Evolutionary conservation across 1,140 invertebrate genomes (phyloP), one percentile per base, ranked within the genome.

Genomic region (Drosophila chauvacae): DNA sequence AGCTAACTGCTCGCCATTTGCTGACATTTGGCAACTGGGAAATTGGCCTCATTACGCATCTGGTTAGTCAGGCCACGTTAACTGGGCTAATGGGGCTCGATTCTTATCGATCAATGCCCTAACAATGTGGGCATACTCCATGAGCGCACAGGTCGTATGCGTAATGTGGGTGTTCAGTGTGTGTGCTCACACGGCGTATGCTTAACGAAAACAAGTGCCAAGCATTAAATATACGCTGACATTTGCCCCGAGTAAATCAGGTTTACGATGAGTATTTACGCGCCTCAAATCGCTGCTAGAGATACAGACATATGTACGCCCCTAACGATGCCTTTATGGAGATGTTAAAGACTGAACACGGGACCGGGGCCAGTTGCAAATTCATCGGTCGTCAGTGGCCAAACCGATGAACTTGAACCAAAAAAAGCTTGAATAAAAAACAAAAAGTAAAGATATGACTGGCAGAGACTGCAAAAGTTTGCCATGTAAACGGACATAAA

Each of bases 371-470:
- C 58, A 63, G 58, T 72, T 59, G 55, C 45, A 53, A 71, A 58
- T 69, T 41, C 55, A 50, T 20, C 35, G 63, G 41, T 58, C 51
- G 61, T 44, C 55, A 47, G 30, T 45, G 66, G 66, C 61, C 66
- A 69, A 69, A 71, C 58, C 48, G 79, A 80, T 86, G 76, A 82
- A 86, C 83, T 87, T 86, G 83, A 86, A 73, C 84, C 50, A 80
- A 66, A 83, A 83, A 77, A 81, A 55, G 26, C n/a, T 9, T 13
- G 5, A 55, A 51, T 13, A 35, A 3, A 50, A 28, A 10, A 28
- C 10, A 23, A 50, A n/a, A 28, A 10, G 35, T 16, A 45, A n/a
- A 56, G 28, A 42, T 56, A 30, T 11, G 20, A 28, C 48, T 64
- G 51, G 53, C 33, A 48, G 62, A 72, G 48, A 74, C 72, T 65